These are phyloP conservation scores for Rhopalosiphum nymphaeae DNA, from an alignment of 2,888 invertebrate species.

Conservation along the genomic window DNA sequence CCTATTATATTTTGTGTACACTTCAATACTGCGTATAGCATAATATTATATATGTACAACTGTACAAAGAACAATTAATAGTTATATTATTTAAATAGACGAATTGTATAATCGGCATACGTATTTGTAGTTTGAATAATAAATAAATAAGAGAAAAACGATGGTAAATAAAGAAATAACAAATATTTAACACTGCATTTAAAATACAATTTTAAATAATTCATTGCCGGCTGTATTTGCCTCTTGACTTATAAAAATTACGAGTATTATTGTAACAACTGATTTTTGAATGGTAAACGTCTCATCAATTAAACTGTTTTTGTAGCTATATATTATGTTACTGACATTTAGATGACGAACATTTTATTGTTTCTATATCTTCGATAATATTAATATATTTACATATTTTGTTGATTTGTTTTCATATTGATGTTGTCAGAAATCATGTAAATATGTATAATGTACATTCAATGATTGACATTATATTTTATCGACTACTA, in stretches of 20 bases:
- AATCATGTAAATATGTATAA: background rate
- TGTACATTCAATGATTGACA: background rate
- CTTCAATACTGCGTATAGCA: background rate
- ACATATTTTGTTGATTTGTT: background rate
- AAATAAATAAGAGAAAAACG: background rate
- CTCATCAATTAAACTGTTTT: background rate
- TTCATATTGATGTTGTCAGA: background rate
- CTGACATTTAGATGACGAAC: background rate
- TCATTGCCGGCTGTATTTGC: background rate
- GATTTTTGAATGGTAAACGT: background rate
- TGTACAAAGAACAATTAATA: background rate
- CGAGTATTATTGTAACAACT: background rate
- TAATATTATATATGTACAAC: background rate
- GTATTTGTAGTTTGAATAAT: slow-evolving; percentile 6
- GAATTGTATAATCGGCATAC: background rate
- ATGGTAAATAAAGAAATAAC: background rate
- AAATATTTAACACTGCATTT: background rate
- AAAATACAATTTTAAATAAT: background rate
- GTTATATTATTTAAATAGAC: background rate
- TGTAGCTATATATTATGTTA: background rate
- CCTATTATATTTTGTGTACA: background rate
- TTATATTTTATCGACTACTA: background rate
- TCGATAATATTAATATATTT: background rate
- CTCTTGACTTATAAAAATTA: slow-evolving; percentile 1
- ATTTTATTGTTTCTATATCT: background rate